phyloP scores from a whole-genome alignment of 2,113 vertebrate species.

The Vulpes ferrilata region DNA sequence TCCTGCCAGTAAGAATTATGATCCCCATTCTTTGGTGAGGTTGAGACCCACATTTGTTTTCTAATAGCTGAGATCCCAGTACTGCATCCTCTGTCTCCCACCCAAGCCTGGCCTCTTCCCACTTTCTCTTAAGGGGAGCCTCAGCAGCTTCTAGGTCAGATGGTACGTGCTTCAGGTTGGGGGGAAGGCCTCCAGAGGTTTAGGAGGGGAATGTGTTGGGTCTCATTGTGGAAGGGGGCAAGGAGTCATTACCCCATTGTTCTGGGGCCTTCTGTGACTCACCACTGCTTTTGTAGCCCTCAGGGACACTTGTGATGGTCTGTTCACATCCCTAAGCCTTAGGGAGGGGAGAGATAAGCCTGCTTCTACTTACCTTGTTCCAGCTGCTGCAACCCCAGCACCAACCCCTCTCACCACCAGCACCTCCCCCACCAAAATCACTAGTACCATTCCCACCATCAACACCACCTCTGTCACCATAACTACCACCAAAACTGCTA shows the following conservation, averaged over 20 bases:
- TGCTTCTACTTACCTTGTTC: background rate
- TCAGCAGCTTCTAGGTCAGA: background rate
- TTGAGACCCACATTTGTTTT: background rate
- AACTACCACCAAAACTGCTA: background rate
- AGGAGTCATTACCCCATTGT: background rate
- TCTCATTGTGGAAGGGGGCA: background rate
- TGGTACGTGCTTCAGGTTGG: background rate
- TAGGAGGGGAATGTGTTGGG: background rate
- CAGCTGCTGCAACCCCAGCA: rapidly evolving
- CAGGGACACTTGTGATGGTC: background rate
- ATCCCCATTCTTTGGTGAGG: background rate
- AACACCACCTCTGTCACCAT: background rate
- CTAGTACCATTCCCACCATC: rapidly evolving
- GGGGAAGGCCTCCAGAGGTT: background rate
- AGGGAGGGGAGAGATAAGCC: background rate
- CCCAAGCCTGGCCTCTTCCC: background rate
- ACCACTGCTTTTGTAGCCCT: background rate
- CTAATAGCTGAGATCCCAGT: background rate
- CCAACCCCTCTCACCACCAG: background rate
- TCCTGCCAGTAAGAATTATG: slow-evolving; percentile 18
- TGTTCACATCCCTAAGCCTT: background rate
- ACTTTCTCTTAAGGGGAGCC: background rate
- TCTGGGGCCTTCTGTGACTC: background rate
- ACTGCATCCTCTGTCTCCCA: background rate
- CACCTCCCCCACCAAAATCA: background rate